Evolutionary conservation across 64 coral and sea anemone genomes (phyloP).

Genomic region (Montipora capricornis): DNA sequence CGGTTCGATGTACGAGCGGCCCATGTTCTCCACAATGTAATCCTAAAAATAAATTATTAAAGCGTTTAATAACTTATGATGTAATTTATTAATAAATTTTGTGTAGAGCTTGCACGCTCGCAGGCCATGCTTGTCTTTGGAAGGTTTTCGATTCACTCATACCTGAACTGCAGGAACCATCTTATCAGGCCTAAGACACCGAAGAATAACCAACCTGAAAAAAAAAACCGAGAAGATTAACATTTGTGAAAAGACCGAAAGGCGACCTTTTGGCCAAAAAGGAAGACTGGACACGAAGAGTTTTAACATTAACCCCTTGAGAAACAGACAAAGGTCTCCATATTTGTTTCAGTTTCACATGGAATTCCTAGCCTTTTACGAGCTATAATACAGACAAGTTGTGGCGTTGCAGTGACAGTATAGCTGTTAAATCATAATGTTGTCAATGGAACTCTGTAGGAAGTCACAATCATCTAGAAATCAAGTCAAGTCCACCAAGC

Average conservation of each 20-base stretch:
- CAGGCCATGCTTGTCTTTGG: background rate
- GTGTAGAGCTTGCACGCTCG: background rate
- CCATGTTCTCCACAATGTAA: conserved; percentile 99
- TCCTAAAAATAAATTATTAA: conserved; percentile 58
- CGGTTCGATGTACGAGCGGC: conserved; percentile 96
- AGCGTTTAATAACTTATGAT: background rate
- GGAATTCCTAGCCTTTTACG: too few species aligned
- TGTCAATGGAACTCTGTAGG: too few species aligned
- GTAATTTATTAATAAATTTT: too few species aligned
- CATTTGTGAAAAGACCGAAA: background rate
- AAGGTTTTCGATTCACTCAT: background rate
- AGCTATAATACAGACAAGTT: too few species aligned
- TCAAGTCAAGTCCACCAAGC: too few species aligned
- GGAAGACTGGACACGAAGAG: background rate
- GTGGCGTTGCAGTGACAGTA: too few species aligned
- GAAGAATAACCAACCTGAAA: conserved; percentile 91
- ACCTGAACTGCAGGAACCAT: conserved; percentile 97
- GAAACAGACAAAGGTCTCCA: background rate
- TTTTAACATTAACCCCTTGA: background rate
- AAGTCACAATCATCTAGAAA: too few species aligned
- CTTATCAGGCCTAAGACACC: conserved; percentile 96
- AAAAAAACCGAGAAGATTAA: background rate
- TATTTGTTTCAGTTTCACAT: too few species aligned
- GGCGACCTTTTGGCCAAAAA: background rate
- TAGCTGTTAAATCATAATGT: too few species aligned